These are phyloP conservation scores for Octopus sinensis DNA, from an alignment of 1,140 invertebrate species.

Conservation along the genomic window DNA sequence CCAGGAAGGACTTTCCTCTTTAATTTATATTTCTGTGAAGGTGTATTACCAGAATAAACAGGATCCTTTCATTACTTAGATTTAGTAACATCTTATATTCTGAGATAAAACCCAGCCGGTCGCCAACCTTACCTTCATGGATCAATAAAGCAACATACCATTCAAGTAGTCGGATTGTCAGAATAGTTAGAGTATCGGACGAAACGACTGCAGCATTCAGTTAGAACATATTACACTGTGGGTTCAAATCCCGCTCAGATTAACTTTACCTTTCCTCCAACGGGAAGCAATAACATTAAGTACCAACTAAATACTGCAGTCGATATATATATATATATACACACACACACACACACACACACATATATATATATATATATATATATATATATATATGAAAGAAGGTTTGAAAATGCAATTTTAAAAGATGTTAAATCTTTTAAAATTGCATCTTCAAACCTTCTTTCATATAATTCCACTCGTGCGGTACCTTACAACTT, in stretches of 20 bases:
- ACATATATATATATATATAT: constrained; percentile 1
- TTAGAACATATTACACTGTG: background rate
- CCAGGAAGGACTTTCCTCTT: background rate
- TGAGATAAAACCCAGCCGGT: background rate
- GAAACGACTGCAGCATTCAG: background rate
- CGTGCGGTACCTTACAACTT: no score
- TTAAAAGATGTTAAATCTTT: no score
- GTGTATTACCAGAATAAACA: background rate
- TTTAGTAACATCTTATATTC: background rate
- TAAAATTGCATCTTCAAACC: no score
- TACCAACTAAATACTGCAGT: background rate
- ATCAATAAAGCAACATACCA: background rate
- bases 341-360: background rate
- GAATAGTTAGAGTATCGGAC: background rate
- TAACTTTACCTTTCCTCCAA: background rate
- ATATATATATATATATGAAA: background rate
- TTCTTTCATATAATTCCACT: no score
- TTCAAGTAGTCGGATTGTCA: background rate
- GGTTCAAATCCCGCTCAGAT: background rate
- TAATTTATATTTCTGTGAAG: background rate
- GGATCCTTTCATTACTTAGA: background rate
- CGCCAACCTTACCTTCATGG: background rate
- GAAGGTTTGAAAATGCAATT: background rate
- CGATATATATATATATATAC: background rate
- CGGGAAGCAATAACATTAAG: background rate